phyloP scores from a whole-genome alignment of 2,888 invertebrate genomes.

The Nemotelus pantherinus region DNA sequence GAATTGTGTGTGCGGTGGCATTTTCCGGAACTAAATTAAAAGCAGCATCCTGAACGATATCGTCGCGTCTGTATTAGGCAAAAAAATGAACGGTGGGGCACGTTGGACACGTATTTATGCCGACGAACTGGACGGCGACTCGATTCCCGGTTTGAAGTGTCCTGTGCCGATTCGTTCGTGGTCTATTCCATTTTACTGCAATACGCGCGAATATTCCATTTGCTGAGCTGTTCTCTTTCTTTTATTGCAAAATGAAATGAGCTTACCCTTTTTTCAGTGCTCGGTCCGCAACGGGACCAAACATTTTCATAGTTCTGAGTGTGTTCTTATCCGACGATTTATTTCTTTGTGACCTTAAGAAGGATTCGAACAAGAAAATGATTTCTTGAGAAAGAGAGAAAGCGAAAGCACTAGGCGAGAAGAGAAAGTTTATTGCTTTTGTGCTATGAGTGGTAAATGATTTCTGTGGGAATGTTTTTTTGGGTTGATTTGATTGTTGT shows the following conservation, averaged over 20 bases:
- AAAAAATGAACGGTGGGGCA: not conserved
- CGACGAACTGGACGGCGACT: not conserved
- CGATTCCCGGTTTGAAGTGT: not conserved
- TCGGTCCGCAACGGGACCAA: not conserved
- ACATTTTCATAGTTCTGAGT: not conserved
- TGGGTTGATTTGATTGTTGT: too few relatives aligned
- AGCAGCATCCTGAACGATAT: slow-evolving; percentile 26
- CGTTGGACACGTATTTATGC: slow-evolving; percentile 3
- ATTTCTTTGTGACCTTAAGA: not conserved
- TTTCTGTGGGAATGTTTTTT: too few relatives aligned
- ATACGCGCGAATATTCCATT: not conserved
- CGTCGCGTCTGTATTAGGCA: slow-evolving; percentile 1
- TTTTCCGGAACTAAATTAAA: slow-evolving; percentile 37
- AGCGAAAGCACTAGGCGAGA: not conserved
- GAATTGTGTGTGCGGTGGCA: not conserved
- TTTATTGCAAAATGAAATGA: not conserved
- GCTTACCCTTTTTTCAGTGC: not conserved
- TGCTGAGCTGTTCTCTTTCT: not conserved
- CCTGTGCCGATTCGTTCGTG: not conserved
- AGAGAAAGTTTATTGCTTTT: not conserved
- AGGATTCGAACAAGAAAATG: not conserved
- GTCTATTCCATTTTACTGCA: not conserved
- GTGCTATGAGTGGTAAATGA: not conserved
- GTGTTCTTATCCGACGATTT: slow-evolving; percentile 8
- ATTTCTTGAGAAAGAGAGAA: not conserved